Evolutionary conservation across 2,888 invertebrate genomes (phyloP).

Genomic region (Athalia rosae): DNA sequence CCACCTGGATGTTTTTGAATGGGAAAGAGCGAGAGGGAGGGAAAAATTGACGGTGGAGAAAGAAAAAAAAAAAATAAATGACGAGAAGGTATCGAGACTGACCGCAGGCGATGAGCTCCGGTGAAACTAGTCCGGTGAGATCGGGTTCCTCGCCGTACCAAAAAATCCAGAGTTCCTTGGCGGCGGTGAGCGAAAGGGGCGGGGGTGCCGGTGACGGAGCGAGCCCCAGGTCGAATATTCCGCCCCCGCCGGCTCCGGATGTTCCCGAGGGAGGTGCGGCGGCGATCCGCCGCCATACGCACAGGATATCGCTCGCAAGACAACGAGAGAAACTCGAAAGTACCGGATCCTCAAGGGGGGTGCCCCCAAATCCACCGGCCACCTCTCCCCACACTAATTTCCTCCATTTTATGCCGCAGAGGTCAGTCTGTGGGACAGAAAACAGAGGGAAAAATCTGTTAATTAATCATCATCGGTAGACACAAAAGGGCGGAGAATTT

Average conservation of each 20-base stretch:
- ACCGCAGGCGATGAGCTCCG: constrained; percentile 91
- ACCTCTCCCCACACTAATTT: constrained; percentile 90
- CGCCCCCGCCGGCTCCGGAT: constrained; percentile 71
- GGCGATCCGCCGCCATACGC: constrained; percentile 96
- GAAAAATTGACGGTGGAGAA: neutral
- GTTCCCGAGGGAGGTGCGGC: constrained; percentile 73
- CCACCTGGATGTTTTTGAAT: neutral
- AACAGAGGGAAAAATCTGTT: constrained; percentile 35
- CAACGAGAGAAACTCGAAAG: constrained; percentile 93
- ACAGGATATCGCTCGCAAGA: constrained; percentile 94
- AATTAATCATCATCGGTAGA: neutral
- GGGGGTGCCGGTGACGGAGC: constrained; percentile 80
- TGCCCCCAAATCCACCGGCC: constrained; percentile 75
- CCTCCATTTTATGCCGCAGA: constrained; percentile 99
- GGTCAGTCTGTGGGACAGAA: constrained; percentile 88
- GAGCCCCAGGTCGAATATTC: constrained; percentile 74
- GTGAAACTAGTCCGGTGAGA: constrained; percentile 87
- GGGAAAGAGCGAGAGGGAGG: neutral
- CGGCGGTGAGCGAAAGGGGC: constrained; percentile 88
- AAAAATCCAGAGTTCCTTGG: constrained; percentile 99
- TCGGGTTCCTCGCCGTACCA: constrained; percentile 99
- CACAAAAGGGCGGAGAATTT: neutral
- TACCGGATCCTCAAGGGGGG: constrained; percentile 91
- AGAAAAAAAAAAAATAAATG: too few species aligned
- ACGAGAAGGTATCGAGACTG: constrained; percentile 74